Evolutionary conservation across 2,797 vertebrate species (phyloP).

Genomic region (Scarus forsteni): DNA sequence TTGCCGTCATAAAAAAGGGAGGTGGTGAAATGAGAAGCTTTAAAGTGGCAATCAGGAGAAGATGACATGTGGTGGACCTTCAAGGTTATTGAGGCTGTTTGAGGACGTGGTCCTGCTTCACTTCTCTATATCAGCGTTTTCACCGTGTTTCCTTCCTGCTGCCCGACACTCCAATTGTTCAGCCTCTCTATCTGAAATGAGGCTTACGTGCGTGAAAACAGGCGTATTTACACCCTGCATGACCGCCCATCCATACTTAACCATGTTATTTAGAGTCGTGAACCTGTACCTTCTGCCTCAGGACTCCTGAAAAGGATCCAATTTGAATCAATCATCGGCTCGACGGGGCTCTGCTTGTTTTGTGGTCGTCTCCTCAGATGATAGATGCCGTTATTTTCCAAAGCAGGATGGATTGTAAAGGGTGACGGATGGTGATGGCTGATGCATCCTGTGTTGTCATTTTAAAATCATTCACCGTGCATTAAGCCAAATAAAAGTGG

Average conservation of each 20-base stretch:
- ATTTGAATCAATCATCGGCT: slow-evolving; percentile 55
- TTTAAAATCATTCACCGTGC: slow-evolving; percentile 63
- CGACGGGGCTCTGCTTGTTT: slow-evolving; percentile 52
- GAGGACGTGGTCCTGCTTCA: slow-evolving; percentile 17
- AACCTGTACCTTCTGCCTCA: slow-evolving; percentile 27
- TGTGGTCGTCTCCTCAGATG: slow-evolving; percentile 48
- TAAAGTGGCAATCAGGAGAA: slow-evolving; percentile 42
- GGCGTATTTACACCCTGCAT: slow-evolving; percentile 8
- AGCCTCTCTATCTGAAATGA: slow-evolving; percentile 49
- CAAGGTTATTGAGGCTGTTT: slow-evolving; percentile 43
- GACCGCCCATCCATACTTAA: slow-evolving; percentile 25
- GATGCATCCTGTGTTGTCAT: slow-evolving; percentile 59
- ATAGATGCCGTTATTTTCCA: slow-evolving; percentile 65
- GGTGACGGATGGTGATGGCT: slow-evolving; percentile 58
- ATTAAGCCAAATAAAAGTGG: slow-evolving; percentile 47
- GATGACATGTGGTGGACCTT: slow-evolving; percentile 35
- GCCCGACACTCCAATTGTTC: slow-evolving; percentile 45
- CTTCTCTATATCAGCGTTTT: slow-evolving; percentile 12
- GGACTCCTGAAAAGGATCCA: slow-evolving; percentile 45
- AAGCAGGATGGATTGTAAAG: slow-evolving; percentile 59
- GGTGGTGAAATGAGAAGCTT: slow-evolving; percentile 33
- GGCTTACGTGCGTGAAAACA: slow-evolving; percentile 11
- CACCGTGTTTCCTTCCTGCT: slow-evolving; percentile 8
- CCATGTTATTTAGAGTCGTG: slow-evolving; percentile 18
- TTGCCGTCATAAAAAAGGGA: slow-evolving; percentile 25